Percentiles rank a stretch among this genome's conserved stretches.
Conservation (phyloP, 2,113 vertebrate species). For the Gorsachius goisagi region DNA sequence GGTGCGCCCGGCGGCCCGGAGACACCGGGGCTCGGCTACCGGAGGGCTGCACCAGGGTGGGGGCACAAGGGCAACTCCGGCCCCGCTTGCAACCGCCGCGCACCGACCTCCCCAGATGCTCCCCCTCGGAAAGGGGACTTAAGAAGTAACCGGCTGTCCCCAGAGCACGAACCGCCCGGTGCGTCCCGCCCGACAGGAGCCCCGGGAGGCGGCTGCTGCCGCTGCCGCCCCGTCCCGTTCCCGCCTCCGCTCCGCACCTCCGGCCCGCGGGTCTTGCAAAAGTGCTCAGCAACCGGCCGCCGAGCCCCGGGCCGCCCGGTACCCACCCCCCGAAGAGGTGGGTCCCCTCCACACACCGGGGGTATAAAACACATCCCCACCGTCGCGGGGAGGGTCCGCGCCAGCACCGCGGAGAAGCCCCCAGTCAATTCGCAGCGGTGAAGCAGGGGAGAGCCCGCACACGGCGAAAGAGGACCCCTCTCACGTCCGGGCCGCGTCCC, state of each 20-base stretch:
- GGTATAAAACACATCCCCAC: background rate
- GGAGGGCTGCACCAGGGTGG: background rate
- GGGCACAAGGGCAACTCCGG: background rate
- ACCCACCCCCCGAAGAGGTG: fast-evolving
- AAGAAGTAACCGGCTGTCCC: background rate
- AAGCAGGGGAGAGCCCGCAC: too few species aligned
- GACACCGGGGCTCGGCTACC: background rate
- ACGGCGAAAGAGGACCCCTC: background rate
- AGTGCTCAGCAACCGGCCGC: background rate
- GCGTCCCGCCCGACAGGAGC: background rate
- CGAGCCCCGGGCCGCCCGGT: background rate
- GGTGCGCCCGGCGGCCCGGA: background rate
- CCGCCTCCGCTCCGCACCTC: background rate
- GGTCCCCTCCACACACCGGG: fast-evolving
- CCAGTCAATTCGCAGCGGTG: background rate
- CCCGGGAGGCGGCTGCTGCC: background rate
- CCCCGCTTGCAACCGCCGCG: background rate
- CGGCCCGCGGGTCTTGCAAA: too few species aligned
- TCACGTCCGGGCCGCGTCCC: background rate
- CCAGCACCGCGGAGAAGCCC: background rate
- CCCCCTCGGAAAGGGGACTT: fast-evolving
- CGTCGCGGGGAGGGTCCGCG: background rate
- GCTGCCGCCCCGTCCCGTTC: background rate
- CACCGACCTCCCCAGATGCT: background rate
- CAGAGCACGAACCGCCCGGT: background rate